Evolutionary conservation across 2,797 vertebrate species (phyloP).

Genomic region (Yasuhikotakia modesta): DNA sequence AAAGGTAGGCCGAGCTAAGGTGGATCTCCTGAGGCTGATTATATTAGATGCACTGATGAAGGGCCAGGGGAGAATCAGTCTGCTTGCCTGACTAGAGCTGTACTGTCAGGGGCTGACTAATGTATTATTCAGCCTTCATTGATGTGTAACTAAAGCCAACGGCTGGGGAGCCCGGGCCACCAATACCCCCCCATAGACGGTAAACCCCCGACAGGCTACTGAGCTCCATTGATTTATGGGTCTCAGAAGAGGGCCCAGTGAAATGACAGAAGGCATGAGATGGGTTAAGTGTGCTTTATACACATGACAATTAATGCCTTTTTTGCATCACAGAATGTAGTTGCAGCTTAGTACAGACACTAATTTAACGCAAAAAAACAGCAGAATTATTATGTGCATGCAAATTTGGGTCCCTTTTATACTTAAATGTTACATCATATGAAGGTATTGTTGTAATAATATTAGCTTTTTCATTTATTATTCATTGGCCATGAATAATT

Average conservation of each 20-base stretch:
- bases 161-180: conserved; percentile 65
- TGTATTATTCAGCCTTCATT: conserved; percentile 79
- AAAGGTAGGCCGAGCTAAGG: conserved; percentile 10
- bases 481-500: too few species aligned
- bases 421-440: neutral
- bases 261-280: neutral
- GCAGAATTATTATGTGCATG: too few species aligned
- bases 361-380: too few species aligned
- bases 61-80: conserved; percentile 34
- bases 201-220: conserved; percentile 63
- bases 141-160: conserved; percentile 79
- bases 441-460: neutral
- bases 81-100: conserved; percentile 26
- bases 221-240: conserved; percentile 71
- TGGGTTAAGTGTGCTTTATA: neutral
- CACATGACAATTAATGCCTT: neutral
- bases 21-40: conserved; percentile 56
- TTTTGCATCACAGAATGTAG: neutral
- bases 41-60: conserved; percentile 51
- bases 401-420: neutral
- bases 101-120: conserved; percentile 64
- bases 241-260: conserved; percentile 45
- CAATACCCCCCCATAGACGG: conserved; percentile 64
- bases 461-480: too few species aligned
- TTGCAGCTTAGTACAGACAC: too few species aligned